Evolutionary conservation across 2,888 invertebrate species (phyloP), one percentile per base, ranked within the genome.

Genomic region (Molanna angustata): DNA sequence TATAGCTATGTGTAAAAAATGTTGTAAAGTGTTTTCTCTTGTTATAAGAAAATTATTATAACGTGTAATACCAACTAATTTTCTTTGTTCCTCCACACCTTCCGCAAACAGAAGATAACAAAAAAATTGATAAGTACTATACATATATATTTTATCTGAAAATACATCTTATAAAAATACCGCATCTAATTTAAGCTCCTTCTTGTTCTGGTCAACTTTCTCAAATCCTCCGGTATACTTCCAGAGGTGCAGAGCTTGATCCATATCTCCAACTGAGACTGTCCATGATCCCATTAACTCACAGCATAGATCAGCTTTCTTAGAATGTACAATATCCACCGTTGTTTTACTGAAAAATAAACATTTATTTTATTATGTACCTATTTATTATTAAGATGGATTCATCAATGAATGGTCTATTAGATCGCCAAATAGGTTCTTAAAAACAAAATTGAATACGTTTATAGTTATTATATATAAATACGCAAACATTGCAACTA

Each of bases 231-330:
- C 94, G 9, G 86, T 88, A 68, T 94, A 96, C 65, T 89, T 86
- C 97, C 97, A 98, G 50, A 99, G 78, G 71, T 99, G 97, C 56
- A 99, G 77, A 14, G 88, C 94, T 74, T 99, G 98, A 77, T 99
- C 98, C 78, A 97, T 89, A 67, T 98, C 97, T 27, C 99, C 99
- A 32, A 94, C 92, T 48, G 89, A 88, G 1, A 97, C 97, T 0
- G 89, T 90, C 94, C 96, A 99, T 64, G 97, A 97, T 49, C 92
- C 98, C 19, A 95, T 88, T 62, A 98, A 76, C 67, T 94, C 89
- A 64, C 89, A 88, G 45, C 88, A 87, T 18, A 94, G 73, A 31
- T 88, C 82, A 6, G 82, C 72, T 63, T 85, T 85, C 61, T 84
- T 84, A 2, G 86, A 82, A 64, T 87, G 82, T 53, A 94, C 83